Percentiles rank a stretch among this genome's conserved stretches.
These are phyloP conservation scores for Vireo griseus DNA, from an alignment of 2,797 vertebrate genomes.

Conservation along the genomic window DNA sequence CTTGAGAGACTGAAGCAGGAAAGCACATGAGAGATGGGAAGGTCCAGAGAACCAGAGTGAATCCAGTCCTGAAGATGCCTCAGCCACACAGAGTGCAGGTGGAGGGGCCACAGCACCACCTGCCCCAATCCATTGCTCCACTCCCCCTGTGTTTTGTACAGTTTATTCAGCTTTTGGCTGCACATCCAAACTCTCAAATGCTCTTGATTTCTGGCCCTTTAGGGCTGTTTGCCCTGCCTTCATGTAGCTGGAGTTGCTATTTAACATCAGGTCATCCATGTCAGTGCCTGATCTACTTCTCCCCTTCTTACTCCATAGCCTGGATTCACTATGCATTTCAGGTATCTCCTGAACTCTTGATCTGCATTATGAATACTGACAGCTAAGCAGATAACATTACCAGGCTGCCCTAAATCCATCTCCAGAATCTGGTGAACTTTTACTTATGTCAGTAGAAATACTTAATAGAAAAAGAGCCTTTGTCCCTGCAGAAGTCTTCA, in stretches of 20 bases:
- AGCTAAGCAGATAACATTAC: background rate
- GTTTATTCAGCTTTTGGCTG: background rate
- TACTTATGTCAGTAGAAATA: background rate
- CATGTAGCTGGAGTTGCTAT: background rate
- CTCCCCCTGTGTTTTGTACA: background rate
- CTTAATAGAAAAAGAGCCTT: background rate
- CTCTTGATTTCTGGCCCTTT: background rate
- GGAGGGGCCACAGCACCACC: background rate
- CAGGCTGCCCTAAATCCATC: background rate
- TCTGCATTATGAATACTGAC: constrained; percentile 15
- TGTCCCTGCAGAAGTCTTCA: background rate
- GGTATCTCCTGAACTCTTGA: background rate
- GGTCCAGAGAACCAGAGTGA: background rate
- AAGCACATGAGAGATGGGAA: background rate
- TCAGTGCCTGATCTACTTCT: background rate
- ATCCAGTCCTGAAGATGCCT: background rate
- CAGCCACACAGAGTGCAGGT: fast-evolving
- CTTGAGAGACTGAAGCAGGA: background rate
- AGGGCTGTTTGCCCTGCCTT: background rate
- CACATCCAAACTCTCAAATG: background rate
- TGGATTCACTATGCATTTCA: background rate
- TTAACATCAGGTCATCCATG: background rate
- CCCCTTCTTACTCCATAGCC: background rate
- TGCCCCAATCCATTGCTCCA: fast-evolving
- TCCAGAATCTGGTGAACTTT: background rate